Evolutionary conservation across 2,113 vertebrate species (phyloP), one percentile per base, ranked within the genome.

Genomic region (Triplophysa tibetana): DNA sequence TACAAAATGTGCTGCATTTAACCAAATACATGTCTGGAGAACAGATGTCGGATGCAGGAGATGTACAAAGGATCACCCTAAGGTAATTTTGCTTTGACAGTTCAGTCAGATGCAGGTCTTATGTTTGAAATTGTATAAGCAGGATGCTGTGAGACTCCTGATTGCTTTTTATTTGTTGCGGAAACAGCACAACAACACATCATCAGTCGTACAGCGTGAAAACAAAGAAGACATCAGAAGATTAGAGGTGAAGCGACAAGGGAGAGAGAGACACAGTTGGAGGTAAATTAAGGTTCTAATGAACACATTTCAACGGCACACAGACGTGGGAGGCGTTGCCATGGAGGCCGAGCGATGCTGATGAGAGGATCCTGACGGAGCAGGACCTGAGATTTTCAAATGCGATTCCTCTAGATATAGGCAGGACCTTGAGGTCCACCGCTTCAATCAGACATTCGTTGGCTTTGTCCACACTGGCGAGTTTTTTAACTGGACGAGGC

Each of bases 291-390:
- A 66, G 58, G 63, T 50, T 73, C 58, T 65, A 52, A 73, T 70
- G 65, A 80, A 74, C 78, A 82, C 84, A 54, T 66, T 80, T 63
- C 78, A 64, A 50, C 79, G 73, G 78, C 69, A 82, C 70, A 67
- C 70, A 75, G 83, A 29, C 84, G 89, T 89, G 81, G 91, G 90
- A 83, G 86, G 83, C 0, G 87, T 90, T 77, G 38, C 88, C 89
- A 86, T 89, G 74, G 88, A 74, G 87, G 91, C 91, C 56, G 79
- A 83, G 43, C 82, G 85, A 64, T 33, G 45, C 76, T 81, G 82
- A 38, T 63, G 70, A 75, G 65, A 77, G 80, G 58, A 77, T 26
- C 41, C 21, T 60, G 11, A 19, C 29, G 29, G 38, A 38, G 13
- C 48, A 12, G 26, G 50, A 69, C 70, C 54, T 62, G n/a, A 54